Evolutionary conservation across 1,140 invertebrate species (phyloP), one percentile per base, ranked within the genome.

Genomic region (Drosophila burlai): DNA sequence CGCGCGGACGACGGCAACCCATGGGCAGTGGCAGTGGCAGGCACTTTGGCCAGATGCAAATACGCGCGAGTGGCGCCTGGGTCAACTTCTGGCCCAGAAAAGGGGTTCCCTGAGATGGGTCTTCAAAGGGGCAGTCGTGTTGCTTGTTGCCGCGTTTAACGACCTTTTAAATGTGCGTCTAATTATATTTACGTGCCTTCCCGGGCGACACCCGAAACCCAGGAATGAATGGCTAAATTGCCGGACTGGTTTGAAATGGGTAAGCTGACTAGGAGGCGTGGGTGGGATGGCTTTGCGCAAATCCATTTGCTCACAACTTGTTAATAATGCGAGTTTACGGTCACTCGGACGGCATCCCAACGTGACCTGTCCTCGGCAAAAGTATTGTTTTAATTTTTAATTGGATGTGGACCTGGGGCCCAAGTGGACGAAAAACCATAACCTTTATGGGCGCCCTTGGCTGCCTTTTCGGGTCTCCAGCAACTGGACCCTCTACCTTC

Each of bases 161-260:
- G 83, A 89, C 83, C 84, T 87, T 89, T 77, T 86, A 89, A 86
- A 86, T 89, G 84, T 89, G 80, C 80, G 76, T 89, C 83, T 86
- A 86, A 86, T 86, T 86, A 86, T 86, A 80, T 86, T 89, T 86
- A 86, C 83, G 83, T 86, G 83, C 71, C 72, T 57, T 71, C 50
- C 67, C 69, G 36, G 61, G 61, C 76, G 65, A 78, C 78, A 77
- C 74, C 61, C 47, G 36, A 74, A 55, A 36, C 45, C 34, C 50
- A 15, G 21, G 15, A 65, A 61, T 45, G 64, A 64, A 83, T 89
- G 76, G 57, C 84, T 89, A 76, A 83, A 87, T 86, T 87, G 81
- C 78, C 61, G 52, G 62, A 64, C 26, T 36, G 63, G 21, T n/a
- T 62, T 67, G 43, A 49, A 60, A 45, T 47, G 66, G 66, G 52